These are phyloP conservation scores for Dynastes maya DNA, from an alignment of 2,888 invertebrate species.

Conservation along the genomic window DNA sequence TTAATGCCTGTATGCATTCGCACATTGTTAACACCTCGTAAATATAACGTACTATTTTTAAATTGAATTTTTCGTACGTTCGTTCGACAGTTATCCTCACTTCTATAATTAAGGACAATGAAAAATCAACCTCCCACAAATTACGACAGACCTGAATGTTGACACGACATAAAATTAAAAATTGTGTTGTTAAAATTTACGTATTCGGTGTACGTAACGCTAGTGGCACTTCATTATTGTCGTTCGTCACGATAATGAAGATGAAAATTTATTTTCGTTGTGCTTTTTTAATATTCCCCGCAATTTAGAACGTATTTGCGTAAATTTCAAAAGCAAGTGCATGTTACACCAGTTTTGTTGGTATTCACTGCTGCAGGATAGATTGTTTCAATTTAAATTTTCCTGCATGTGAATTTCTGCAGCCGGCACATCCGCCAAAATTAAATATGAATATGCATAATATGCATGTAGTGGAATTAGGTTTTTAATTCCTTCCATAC, in stretches of 20 bases:
- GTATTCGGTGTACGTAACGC: not conserved
- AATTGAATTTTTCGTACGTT: not conserved
- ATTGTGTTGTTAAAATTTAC: not conserved
- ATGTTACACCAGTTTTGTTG: too few relatives aligned
- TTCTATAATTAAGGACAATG: constrained; percentile 12
- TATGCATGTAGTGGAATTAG: too few relatives aligned
- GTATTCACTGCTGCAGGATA: too few relatives aligned
- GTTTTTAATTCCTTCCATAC: too few relatives aligned
- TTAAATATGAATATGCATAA: too few relatives aligned
- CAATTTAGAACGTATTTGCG: too few relatives aligned
- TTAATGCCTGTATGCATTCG: too few relatives aligned
- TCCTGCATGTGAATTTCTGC: too few relatives aligned
- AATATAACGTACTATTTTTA: not conserved
- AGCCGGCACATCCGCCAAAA: too few relatives aligned
- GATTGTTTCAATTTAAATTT: too few relatives aligned
- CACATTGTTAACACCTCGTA: too few relatives aligned
- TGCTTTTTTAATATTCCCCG: not conserved
- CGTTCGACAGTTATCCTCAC: not conserved
- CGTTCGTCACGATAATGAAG: not conserved
- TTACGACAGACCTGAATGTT: not conserved
- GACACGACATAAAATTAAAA: constrained; percentile 3
- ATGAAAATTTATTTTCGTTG: not conserved
- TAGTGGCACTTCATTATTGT: not conserved
- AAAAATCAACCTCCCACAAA: constrained; percentile 11
- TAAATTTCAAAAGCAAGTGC: too few relatives aligned